These are phyloP conservation scores for Cataglyphis altisquamis DNA, from an alignment of 2,888 invertebrate genomes.

Conservation along the genomic window DNA sequence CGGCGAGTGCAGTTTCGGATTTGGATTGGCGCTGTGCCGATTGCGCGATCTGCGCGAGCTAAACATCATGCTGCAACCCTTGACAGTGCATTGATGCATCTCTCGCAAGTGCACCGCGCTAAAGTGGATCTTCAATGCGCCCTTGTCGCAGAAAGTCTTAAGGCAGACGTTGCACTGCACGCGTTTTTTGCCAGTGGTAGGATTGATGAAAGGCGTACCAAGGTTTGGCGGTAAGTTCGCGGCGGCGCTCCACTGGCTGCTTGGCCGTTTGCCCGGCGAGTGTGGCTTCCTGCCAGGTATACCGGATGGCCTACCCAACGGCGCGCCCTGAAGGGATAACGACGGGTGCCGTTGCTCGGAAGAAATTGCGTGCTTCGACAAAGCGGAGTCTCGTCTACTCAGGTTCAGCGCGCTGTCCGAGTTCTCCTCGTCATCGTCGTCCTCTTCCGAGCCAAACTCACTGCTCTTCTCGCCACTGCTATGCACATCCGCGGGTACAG, in stretches of 20 bases:
- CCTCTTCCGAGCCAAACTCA: conserved; percentile 88
- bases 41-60: conserved; percentile 98
- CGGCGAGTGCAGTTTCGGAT: conserved; percentile 98
- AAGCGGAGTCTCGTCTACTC: conserved; percentile 87
- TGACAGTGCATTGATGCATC: conserved; percentile 99
- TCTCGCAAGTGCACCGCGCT: conserved; percentile 99
- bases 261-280: conserved; percentile 92
- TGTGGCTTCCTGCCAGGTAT: conserved; percentile 89
- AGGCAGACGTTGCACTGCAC: conserved; percentile 99
- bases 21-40: conserved; percentile 98
- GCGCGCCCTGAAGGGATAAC: conserved; percentile 80
- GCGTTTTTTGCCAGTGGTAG: conserved; percentile 97
- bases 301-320: conserved; percentile 86
- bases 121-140: conserved; percentile 99
- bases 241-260: conserved; percentile 88
- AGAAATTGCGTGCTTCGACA: conserved; percentile 62
- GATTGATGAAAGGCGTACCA: conserved; percentile 96
- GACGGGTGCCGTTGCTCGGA: conserved; percentile 74
- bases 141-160: conserved; percentile 99
- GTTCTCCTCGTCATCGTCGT: conserved; percentile 89
- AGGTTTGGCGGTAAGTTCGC: conserved; percentile 92
- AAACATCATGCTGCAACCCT: conserved; percentile 99
- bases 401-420: conserved; percentile 90
- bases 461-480: conserved; percentile 86
- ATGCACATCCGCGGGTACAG: conserved; percentile 77